phyloP scores from a whole-genome alignment of 2,888 invertebrate genomes.

The Lysandra coridon region DNA sequence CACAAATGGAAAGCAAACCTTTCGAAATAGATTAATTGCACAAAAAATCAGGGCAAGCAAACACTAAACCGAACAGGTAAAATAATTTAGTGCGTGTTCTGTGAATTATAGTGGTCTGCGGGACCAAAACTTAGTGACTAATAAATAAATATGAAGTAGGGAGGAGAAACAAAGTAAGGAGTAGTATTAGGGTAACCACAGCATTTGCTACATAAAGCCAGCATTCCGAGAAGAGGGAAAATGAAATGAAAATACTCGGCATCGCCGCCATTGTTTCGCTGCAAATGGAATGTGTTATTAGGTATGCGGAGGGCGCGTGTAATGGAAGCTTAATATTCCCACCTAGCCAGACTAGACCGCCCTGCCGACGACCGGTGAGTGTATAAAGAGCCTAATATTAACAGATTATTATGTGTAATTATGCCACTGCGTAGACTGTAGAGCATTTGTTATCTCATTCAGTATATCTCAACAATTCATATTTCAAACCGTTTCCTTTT shows the following conservation, averaged over 20 bases:
- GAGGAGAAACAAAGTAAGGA: not conserved
- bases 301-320: conserved; percentile 24
- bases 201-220: conserved; percentile 21
- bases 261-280: conserved; percentile 29
- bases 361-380: not conserved
- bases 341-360: conserved; percentile 5
- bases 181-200: conserved; percentile 13
- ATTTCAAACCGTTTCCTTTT: too few species aligned
- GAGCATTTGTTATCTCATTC: not conserved
- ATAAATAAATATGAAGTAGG: conserved; percentile 11
- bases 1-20: not conserved
- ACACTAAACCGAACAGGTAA: not conserved
- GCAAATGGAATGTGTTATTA: conserved; percentile 30
- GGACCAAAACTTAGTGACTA: not conserved
- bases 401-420: conserved; percentile 9
- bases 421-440: not conserved
- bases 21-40: not conserved
- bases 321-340: conserved; percentile 29
- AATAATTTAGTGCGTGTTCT: not conserved
- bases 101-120: not conserved
- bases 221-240: conserved; percentile 15
- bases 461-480: not conserved
- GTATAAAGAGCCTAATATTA: conserved; percentile 15
- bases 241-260: conserved; percentile 30
- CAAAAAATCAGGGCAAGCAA: not conserved